Base-by-base conservation (phyloP, 2,113 vertebrate genomes). In the Rana temporaria region DNA sequence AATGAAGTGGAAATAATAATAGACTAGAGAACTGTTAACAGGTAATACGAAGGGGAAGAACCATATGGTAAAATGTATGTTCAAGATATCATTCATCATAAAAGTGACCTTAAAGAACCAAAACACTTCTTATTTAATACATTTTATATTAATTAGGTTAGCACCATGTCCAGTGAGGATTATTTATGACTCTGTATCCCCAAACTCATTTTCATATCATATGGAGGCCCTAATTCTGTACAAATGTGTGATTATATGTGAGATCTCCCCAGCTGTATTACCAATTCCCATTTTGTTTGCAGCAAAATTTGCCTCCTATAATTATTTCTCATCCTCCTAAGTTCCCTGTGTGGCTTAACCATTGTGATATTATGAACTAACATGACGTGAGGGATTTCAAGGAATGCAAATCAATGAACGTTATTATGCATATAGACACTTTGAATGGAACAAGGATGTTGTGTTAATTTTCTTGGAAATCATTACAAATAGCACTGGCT, bases 161-260 rank as follows among this genome's bases (percentile, higher is more conserved):
- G 64, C 16, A 79, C 18, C 12, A 57, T 67, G 65, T 59, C 64
- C 77, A 79, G 60, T 62, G 67, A 71, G 66, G 22, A 70, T 80
- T 80, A 30, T 79, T 57, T 57, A 57, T 69, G 66, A 68, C 65
- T 59, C 67, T 71, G 20, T 59, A 80, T 80, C 78, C 78, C 78
- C 56, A 70, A 70, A 60, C 78, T 71, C 38, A 80, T 80, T 80
- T 80, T 80, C 78, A 80, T 70, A 80, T 70, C 56, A 70, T 70
- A 80, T 48, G 55, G 77, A 68, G 68, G 78, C 56, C 66, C 34
- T 71, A 79, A 79, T 80, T 71, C 67, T 62, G 42, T 70, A 70
- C 66, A 80, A 70, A 80, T 80, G 78, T 80, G 78, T 80, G 78
- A 80, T 80, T 80, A 80, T 80, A 70, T 26, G 78, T 70, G 55